Conservation (phyloP, 2,797 vertebrate genomes). For the Oryzias sinensis region DNA sequence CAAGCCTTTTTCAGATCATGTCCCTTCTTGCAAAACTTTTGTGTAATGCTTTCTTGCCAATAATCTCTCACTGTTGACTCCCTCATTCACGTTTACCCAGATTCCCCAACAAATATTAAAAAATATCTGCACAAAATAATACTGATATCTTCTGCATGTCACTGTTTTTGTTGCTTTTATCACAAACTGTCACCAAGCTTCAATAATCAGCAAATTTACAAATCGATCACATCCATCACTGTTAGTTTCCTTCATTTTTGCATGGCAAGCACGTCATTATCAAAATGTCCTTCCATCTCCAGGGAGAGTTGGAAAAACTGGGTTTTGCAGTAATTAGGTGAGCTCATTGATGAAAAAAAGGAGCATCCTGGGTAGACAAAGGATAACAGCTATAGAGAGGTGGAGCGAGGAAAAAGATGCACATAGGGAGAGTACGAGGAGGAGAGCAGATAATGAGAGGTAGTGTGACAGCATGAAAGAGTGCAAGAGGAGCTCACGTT, state of each 20-base stretch:
- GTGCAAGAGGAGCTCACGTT: slow-evolving; percentile 59
- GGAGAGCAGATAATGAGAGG: slow-evolving; percentile 60
- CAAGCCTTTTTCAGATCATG: no score
- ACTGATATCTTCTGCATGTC: slow-evolving; percentile 28
- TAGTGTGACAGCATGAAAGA: slow-evolving; percentile 64
- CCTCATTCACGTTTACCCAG: no score
- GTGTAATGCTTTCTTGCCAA: no score
- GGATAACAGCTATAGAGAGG: slow-evolving; percentile 49
- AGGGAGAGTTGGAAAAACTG: slow-evolving; percentile 42
- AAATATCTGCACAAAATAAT: slow-evolving; percentile 28
- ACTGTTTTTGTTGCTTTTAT: slow-evolving; percentile 38
- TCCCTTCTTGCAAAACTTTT: no score
- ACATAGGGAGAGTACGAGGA: slow-evolving; percentile 40
- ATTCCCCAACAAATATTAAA: slow-evolving; percentile 16
- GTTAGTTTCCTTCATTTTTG: slow-evolving; percentile 44
- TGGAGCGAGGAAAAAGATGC: slow-evolving; percentile 47
- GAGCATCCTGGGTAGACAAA: slow-evolving; percentile 40
- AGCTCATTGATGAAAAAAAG: slow-evolving; percentile 38
- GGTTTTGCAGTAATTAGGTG: slow-evolving; percentile 62
- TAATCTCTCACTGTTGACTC: no score
- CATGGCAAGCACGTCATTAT: slow-evolving; percentile 56
- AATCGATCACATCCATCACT: slow-evolving; percentile 51
- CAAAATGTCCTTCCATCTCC: slow-evolving; percentile 52
- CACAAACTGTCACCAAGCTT: slow-evolving; percentile 20
- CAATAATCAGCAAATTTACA: slow-evolving; percentile 48